Base-by-base conservation (phyloP, 2,888 invertebrate species). In the Eustalomyia histrio region DNA sequence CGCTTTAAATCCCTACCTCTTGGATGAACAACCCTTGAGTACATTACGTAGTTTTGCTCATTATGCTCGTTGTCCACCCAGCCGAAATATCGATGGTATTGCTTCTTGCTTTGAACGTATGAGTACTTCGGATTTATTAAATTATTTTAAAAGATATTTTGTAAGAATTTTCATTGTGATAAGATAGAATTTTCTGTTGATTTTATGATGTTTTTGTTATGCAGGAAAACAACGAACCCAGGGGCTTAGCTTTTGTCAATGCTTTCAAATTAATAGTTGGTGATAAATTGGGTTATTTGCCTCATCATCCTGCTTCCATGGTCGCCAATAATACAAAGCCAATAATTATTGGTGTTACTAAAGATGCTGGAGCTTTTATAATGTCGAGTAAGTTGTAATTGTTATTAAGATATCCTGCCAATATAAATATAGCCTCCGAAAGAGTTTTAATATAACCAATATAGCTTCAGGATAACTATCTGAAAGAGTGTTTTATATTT, bases 361-460 rank as follows among this genome's bases (percentile, higher is more conserved):
- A 91, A 83, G 90, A 92, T 78, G 92, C 92, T 61, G 91, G 92
- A 10, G 90, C 91, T n/a, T 91, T 91, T 61, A 87, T 91, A 53
- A 78, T 91, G 53, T 89, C 89, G 76, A 87, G 92, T 92, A 85
- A 87, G 90, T 85, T 55, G 4, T 29, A 29, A 29, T 29, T 29
- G 3, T n/a, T n/a, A n/a, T n/a, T n/a, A n/a, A 29, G 3, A 29
- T 29, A 29, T 7, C 7, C 29, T 29, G 29, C 7, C 29, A 29
- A 29, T 6, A 29, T n/a, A n/a, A n/a, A n/a, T 6, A 29, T 4
- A 29, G 7, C 6, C 29, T 3, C 7, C 29, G 4, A 29, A 29
- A 29, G 29, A 29, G 29, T 29, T 7, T 6, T 29, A 29, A 6
- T 6, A 29, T 4, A 29, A 29, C 7, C 21, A 3, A 21, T 21